Percentiles rank a stretch among this genome's conserved stretches.
These are phyloP conservation scores for Chionis minor DNA, from an alignment of 2,113 vertebrate species.

Conservation along the genomic window DNA sequence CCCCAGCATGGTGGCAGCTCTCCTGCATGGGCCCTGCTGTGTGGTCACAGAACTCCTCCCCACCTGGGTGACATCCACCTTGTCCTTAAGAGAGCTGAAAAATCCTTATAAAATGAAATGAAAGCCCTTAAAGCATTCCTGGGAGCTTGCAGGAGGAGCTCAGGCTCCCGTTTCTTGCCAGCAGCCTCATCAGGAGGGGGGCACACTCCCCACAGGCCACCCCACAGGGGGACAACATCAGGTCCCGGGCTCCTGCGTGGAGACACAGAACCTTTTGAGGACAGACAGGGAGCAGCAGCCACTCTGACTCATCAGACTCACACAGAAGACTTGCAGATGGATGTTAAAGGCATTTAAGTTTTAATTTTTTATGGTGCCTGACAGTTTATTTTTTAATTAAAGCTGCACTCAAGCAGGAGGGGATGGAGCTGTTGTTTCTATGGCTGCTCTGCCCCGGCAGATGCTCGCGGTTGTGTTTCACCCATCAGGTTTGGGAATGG, in stretches of 20 bases:
- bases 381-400: slow-evolving; percentile 31
- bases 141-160: not conserved
- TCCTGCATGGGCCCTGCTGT: too few species aligned
- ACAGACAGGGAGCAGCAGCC: not conserved
- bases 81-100: not conserved
- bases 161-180: not conserved
- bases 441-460: not conserved
- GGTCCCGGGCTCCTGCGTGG: not conserved
- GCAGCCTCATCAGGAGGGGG: rapidly evolving
- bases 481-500: not conserved
- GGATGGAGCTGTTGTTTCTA: not conserved
- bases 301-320: not conserved
- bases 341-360: not conserved
- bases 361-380: not conserved
- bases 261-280: not conserved
- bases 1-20: not conserved
- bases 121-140: not conserved
- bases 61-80: not conserved
- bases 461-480: not conserved
- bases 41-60: not conserved
- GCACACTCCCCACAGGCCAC: not conserved
- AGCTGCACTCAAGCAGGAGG: rapidly evolving
- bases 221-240: rapidly evolving
- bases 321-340: not conserved
- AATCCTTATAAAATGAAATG: not conserved